Conservation (phyloP, 2,113 vertebrate species). For the Chrysochloris asiatica region DNA sequence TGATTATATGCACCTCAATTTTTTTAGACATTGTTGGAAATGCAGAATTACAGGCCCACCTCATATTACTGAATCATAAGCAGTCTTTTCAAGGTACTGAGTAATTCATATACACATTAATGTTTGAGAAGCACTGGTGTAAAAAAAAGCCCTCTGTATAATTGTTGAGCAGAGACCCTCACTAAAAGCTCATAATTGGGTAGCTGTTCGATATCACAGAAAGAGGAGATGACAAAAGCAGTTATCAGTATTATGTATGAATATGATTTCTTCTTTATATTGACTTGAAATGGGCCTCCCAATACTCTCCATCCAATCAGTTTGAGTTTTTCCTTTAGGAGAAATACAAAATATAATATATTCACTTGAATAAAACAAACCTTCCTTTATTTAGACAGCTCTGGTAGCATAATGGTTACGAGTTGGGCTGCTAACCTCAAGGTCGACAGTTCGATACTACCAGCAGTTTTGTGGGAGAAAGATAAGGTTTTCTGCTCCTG, state of each 20-base stretch:
- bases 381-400: slow-evolving; percentile 41
- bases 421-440: too few relatives aligned
- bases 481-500: too few relatives aligned
- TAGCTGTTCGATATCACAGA: slow-evolving; percentile 10
- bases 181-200: background rate
- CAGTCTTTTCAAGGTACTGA: background rate
- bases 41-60: background rate
- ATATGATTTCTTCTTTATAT: background rate
- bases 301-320: background rate
- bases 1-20: background rate
- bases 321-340: background rate
- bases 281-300: background rate
- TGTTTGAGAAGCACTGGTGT: background rate
- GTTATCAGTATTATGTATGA: background rate
- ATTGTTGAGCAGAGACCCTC: background rate
- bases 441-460: too few relatives aligned
- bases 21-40: background rate
- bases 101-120: background rate
- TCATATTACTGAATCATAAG: background rate
- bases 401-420: too few relatives aligned
- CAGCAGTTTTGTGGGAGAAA: too few relatives aligned
- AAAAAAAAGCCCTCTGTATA: too few relatives aligned
- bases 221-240: background rate
- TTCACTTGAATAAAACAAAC: slow-evolving; percentile 14
- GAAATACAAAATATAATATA: background rate